phyloP scores from a whole-genome alignment of 2,797 vertebrate species.

The Urophycis tenuis region DNA sequence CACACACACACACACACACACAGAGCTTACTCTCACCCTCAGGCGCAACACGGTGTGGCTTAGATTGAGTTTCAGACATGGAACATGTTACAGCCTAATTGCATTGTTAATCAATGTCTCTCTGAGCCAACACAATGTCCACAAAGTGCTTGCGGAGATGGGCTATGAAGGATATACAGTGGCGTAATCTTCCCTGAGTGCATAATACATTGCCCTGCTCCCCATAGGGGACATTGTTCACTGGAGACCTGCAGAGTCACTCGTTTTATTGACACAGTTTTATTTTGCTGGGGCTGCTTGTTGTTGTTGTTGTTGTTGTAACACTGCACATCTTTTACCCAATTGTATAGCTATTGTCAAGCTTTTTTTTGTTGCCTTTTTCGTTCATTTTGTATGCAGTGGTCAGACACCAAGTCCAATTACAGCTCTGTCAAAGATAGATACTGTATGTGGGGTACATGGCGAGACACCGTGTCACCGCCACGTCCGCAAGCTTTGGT shows the following conservation, averaged over 20 bases:
- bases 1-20: conserved; percentile 26
- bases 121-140: conserved; percentile 64
- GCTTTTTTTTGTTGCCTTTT: neutral
- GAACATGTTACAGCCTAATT: conserved; percentile 73
- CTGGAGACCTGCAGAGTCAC: conserved; percentile 43
- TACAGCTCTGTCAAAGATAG: neutral
- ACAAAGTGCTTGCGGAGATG: conserved; percentile 59
- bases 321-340: neutral
- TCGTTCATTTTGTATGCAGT: neutral
- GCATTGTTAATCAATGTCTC: conserved; percentile 78
- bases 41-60: conserved; percentile 47
- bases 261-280: conserved; percentile 46
- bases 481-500: conserved; percentile 36
- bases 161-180: conserved; percentile 63
- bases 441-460: neutral
- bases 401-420: neutral
- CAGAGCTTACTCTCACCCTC: conserved; percentile 40
- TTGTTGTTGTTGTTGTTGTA: conserved; percentile 19
- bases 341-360: neutral
- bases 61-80: conserved; percentile 68
- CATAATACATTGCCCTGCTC: conserved; percentile 53
- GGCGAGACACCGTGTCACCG: conserved; percentile 37
- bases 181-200: conserved; percentile 65
- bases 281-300: conserved; percentile 20
- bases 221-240: conserved; percentile 48